A percentile compares a stretch with the other conserved stretches of the same genome.
phyloP scores from a whole-genome alignment of 1,140 invertebrate genomes.

The Heliconius eleuchia region DNA sequence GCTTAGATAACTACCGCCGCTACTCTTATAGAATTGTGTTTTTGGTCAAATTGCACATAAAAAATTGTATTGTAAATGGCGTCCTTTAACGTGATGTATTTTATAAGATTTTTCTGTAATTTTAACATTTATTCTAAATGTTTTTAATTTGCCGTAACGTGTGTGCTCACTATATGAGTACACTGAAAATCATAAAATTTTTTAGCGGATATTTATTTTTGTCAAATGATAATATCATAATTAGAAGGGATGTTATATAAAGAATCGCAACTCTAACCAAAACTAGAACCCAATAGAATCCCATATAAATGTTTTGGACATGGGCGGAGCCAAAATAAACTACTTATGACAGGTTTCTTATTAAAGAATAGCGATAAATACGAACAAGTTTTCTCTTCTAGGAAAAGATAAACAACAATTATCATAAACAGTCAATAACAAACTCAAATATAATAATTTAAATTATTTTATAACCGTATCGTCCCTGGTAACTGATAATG shows the following conservation, averaged over 20 bases:
- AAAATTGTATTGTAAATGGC: background rate
- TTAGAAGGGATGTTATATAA: background rate
- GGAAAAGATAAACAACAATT: too few relatives aligned
- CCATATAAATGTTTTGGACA: too few relatives aligned
- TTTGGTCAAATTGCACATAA: slow-evolving; percentile 20
- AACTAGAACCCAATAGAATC: too few relatives aligned
- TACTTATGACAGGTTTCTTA: too few relatives aligned
- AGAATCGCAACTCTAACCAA: too few relatives aligned
- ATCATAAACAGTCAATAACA: too few relatives aligned
- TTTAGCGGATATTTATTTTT: background rate
- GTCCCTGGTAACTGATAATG: background rate
- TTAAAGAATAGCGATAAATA: too few relatives aligned
- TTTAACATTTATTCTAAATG: background rate
- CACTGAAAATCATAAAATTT: background rate
- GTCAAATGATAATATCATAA: background rate
- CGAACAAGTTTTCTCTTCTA: too few relatives aligned
- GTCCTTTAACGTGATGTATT: slow-evolving; percentile 10
- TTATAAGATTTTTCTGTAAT: slow-evolving; percentile 2
- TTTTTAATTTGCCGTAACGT: background rate
- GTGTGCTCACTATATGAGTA: background rate
- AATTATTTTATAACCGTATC: too few relatives aligned
- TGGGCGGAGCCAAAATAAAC: too few relatives aligned
- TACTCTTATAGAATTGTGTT: background rate
- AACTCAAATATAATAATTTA: too few relatives aligned
- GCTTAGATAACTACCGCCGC: background rate